Evolutionary conservation across 2,113 vertebrate genomes (phyloP), one percentile per base, ranked within the genome.

Genomic region (Parotia lawesii): DNA sequence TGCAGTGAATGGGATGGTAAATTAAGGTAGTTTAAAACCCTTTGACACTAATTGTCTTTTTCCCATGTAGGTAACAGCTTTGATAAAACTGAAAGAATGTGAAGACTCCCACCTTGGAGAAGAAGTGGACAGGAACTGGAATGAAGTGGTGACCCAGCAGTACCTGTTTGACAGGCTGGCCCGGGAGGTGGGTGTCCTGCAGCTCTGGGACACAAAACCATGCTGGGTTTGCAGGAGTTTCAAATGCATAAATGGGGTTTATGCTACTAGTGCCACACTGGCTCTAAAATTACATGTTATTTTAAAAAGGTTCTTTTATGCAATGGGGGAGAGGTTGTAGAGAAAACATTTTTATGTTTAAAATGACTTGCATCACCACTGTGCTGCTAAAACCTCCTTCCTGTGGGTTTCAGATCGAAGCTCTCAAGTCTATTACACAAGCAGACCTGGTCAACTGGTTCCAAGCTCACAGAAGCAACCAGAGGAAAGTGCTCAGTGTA

Each of bases 41-140:
- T 66, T 33, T 35, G 15, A 67, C 56, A 9, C 1, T 0, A 58
- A 54, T 11, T 21, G 2, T n/a, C 11, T 20, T 74, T 87, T 33
- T 69, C 21, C 65, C 23, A 35, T 45, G 45, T 40, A 98, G 98
- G 99, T 99, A 66, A 98, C 98, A 42, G 99, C 99, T 47, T 98
- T 99, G 76, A 98, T 99, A 96, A 99, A 99, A 96, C 98, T 99
- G 87, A 99, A 99, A 96, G 98, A 99, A 94, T 99, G 98, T 7
- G 99, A 99, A 95, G 99, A 99, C 65, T 98, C 99, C 4, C 98
- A 99, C 86, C 98, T 99, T 21, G 99, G 99, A 8, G 99, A 99
- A 94, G 99, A 99, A 94, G 99, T 99, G 54, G 99, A 99, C 93
- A 98, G 99, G 70, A 99, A 99, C 98, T 99, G 99, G 99, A 98